Evolutionary conservation across 2,797 vertebrate species (phyloP).

Genomic region (Anguilla megastoma): DNA sequence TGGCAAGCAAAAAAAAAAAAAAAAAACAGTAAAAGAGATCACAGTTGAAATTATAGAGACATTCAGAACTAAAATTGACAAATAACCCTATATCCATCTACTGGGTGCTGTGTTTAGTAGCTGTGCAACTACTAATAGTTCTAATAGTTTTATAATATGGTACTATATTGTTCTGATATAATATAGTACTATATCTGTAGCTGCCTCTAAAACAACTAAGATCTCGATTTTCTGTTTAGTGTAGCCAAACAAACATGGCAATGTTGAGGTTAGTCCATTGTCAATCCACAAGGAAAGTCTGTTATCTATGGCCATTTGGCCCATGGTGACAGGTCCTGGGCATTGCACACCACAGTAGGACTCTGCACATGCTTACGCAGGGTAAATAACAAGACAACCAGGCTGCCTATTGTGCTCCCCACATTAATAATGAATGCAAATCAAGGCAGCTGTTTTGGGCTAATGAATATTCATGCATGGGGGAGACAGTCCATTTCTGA

Average conservation of each 20-base stretch:
- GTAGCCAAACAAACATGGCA: background rate
- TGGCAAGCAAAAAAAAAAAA: no score
- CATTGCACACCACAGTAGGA: background rate
- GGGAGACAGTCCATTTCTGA: conserved; percentile 32
- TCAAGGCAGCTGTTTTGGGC: conserved; percentile 46
- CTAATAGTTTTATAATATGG: no score
- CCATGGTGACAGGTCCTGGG: background rate
- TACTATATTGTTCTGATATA: no score
- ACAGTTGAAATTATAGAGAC: no score
- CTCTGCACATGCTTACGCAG: background rate
- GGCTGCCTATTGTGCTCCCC: conserved; percentile 8
- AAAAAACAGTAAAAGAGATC: no score
- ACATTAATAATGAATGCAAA: conserved; percentile 39
- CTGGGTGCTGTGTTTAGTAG: no score
- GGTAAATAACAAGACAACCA: background rate
- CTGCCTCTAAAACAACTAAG: no score
- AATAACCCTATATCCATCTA: no score
- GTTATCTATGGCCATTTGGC: background rate
- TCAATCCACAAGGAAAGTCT: background rate
- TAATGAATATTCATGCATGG: conserved; percentile 49
- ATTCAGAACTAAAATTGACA: no score
- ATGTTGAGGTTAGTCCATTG: background rate
- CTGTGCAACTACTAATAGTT: no score
- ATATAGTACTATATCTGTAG: no score
- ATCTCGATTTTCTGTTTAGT: no score